Conservation (phyloP, 1,140 invertebrate genomes). For the Orchestia grillus region DNA sequence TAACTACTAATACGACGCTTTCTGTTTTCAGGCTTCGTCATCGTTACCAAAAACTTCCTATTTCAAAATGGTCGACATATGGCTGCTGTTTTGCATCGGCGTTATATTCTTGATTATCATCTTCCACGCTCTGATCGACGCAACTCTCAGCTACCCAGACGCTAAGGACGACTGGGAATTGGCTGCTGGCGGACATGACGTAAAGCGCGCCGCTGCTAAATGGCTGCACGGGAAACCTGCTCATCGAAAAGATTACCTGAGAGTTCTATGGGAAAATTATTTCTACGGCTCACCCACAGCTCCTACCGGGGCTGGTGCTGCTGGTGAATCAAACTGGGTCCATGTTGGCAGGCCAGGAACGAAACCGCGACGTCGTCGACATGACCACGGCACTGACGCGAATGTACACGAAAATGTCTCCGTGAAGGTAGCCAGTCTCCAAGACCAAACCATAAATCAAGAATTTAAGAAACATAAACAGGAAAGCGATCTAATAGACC, state of each 20-base stretch:
- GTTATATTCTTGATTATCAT: slow-evolving; percentile 58
- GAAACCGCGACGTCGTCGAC: neutral
- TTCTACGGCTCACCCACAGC: neutral
- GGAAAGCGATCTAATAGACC: neutral
- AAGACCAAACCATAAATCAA: neutral
- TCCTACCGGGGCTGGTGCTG: neutral
- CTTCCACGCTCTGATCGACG: slow-evolving; percentile 51
- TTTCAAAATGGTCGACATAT: slow-evolving; percentile 58
- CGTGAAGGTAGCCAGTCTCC: neutral
- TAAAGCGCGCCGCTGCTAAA: neutral
- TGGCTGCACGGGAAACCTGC: neutral
- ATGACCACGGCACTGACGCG: neutral
- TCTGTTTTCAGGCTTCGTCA: slow-evolving; percentile 50
- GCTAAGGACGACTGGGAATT: neutral
- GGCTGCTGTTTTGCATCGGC: slow-evolving; percentile 57
- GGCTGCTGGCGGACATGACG: neutral
- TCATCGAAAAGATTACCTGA: neutral
- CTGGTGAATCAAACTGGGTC: neutral
- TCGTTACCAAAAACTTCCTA: slow-evolving; percentile 57
- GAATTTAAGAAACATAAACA: neutral
- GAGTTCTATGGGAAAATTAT: neutral
- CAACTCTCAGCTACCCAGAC: neutral
- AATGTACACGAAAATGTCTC: neutral
- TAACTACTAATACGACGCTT: neutral
- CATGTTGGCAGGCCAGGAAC: neutral